Evolutionary conservation across 1,140 invertebrate species (phyloP).

Genomic region (Acyrthosiphon pisum): DNA sequence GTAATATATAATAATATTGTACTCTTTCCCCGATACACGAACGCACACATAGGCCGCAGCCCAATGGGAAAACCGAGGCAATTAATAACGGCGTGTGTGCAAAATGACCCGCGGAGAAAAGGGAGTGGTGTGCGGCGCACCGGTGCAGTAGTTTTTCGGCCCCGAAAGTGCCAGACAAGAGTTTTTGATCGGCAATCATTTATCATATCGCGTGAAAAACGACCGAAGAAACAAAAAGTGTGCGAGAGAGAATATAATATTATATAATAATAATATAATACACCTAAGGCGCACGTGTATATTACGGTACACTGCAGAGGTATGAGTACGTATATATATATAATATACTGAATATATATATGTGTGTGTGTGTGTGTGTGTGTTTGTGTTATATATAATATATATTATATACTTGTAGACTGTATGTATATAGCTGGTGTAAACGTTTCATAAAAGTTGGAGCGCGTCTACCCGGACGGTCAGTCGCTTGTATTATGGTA

Average conservation of each 20-base stretch:
- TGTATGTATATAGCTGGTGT: background rate
- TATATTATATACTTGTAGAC: background rate
- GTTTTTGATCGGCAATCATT: conserved; percentile 56
- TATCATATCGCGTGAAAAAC: conserved; percentile 56
- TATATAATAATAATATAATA: background rate
- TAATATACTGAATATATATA: too few species aligned
- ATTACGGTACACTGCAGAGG: background rate
- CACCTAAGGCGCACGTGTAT: background rate
- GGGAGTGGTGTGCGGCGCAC: background rate
- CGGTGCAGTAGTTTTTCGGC: conserved; percentile 15
- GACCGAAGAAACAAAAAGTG: conserved; percentile 49
- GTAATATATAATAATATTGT: background rate
- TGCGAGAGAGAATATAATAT: background rate
- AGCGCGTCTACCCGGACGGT: background rate
- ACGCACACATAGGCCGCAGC: background rate
- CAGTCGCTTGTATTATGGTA: background rate
- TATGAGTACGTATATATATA: too few species aligned
- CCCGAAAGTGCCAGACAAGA: conserved; percentile 37
- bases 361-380: too few species aligned
- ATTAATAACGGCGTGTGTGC: conserved; percentile 52
- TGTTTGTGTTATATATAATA: background rate
- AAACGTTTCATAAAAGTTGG: conserved; percentile 9
- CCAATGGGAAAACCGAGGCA: conserved; percentile 13
- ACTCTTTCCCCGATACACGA: background rate
- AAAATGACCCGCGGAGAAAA: conserved; percentile 15